Conservation (phyloP, 2,888 invertebrate species). For the Mythimna pallens region DNA sequence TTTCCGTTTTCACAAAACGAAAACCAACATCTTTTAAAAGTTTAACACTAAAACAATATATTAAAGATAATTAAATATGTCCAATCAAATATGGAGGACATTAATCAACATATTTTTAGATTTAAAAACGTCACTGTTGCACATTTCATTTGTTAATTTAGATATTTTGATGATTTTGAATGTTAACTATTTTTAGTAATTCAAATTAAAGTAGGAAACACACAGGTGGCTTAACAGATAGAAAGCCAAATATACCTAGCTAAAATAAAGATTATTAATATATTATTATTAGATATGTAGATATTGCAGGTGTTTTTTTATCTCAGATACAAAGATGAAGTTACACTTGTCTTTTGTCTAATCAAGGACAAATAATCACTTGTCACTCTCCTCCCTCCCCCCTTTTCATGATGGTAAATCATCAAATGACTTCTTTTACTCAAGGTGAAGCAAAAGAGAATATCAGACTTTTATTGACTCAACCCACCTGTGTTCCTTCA, state of each 20-base stretch:
- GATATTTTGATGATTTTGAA: background rate
- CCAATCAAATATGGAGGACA: background rate
- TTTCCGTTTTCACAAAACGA: no score
- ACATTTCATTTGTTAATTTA: background rate
- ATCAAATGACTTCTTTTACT: no score
- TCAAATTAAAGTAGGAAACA: background rate
- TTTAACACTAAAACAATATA: background rate
- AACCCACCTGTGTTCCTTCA: no score
- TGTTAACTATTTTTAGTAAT: conserved; percentile 2
- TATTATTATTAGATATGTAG: background rate
- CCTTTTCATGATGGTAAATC: no score
- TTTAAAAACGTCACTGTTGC: background rate
- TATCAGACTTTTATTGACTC: no score
- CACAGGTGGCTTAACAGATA: background rate
- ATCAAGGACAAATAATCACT: no score
- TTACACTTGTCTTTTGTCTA: background rate
- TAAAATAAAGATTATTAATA: no score
- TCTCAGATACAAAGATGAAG: background rate
- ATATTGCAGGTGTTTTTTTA: background rate
- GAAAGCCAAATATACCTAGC: background rate
- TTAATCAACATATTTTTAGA: background rate
- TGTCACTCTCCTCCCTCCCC: no score
- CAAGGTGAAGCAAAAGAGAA: no score
- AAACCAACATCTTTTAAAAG: background rate
- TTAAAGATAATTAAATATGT: background rate